A percentile compares a stretch with the other conserved stretches of the same genome.
phyloP scores from a whole-genome alignment of 2,888 invertebrate species.

The Bruchidius siliquastri region DNA sequence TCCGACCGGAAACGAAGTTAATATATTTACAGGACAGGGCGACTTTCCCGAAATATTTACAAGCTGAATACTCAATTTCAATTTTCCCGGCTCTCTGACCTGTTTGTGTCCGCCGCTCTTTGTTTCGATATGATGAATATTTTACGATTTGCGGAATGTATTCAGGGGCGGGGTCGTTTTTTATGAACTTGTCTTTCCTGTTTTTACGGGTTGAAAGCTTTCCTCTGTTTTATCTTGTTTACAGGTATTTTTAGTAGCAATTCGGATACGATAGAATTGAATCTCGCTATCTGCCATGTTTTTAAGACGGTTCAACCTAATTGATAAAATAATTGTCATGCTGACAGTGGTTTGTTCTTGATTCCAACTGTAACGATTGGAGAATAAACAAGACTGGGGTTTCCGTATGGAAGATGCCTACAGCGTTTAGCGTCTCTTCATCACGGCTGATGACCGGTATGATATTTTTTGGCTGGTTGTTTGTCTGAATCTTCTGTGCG shows the following conservation, averaged over 20 bases:
- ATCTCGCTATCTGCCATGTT: neutral
- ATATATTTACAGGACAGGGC: neutral
- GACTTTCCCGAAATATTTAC: neutral
- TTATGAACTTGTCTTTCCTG: neutral
- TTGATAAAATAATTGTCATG: too few relatives aligned
- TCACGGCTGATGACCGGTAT: too few relatives aligned
- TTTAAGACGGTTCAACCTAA: too few relatives aligned
- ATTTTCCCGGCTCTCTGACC: neutral
- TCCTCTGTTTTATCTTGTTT: neutral
- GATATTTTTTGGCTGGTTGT: too few relatives aligned
- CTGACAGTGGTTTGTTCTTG: too few relatives aligned
- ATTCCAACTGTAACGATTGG: too few relatives aligned
- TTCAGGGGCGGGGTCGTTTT: neutral
- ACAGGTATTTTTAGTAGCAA: neutral
- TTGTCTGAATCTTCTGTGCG: too few relatives aligned
- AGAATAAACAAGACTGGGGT: too few relatives aligned
- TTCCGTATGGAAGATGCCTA: too few relatives aligned
- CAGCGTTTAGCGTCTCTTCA: too few relatives aligned
- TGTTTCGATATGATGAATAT: neutral
- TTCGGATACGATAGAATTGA: neutral
- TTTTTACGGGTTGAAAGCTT: neutral
- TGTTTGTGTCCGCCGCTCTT: neutral
- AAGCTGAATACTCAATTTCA: neutral
- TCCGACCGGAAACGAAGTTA: neutral
- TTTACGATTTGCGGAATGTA: neutral